These are phyloP conservation scores for Aphelenchoides besseyi DNA, from an alignment of 1,140 invertebrate genomes.

Conservation along the genomic window DNA sequence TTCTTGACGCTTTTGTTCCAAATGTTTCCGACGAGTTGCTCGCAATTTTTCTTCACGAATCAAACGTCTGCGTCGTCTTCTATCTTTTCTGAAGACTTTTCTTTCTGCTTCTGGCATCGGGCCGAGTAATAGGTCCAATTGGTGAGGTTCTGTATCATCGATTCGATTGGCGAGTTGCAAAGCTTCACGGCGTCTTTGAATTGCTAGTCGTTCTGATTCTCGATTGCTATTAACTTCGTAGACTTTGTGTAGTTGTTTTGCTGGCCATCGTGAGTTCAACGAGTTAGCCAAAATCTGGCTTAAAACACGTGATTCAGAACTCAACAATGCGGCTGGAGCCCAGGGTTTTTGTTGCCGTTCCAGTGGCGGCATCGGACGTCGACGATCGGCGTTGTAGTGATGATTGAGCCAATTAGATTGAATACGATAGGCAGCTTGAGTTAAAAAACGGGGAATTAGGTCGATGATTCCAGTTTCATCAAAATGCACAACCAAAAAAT, in stretches of 20 bases:
- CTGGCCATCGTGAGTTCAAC: slow-evolving; percentile 4
- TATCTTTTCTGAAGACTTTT: slow-evolving; percentile 24
- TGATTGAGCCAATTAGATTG: slow-evolving; percentile 24
- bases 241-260: slow-evolving; percentile 10
- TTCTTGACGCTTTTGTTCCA: slow-evolving; percentile 12
- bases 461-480: slow-evolving; percentile 26
- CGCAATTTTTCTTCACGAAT: slow-evolving; percentile 22
- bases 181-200: slow-evolving; percentile 6
- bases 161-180: slow-evolving; percentile 1
- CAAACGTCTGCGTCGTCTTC: slow-evolving; percentile 14
- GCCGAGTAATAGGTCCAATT: background rate
- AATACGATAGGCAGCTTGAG: slow-evolving; percentile 26
- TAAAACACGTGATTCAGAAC: slow-evolving; percentile 22
- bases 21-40: slow-evolving; percentile 10
- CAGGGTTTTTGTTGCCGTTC: slow-evolving; percentile 22
- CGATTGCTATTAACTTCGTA: slow-evolving; percentile 5
- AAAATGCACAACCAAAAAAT: slow-evolving; percentile 38
- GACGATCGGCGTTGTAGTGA: slow-evolving; percentile 12
- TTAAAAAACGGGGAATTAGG: slow-evolving; percentile 9
- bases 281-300: slow-evolving; percentile 28
- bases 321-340: slow-evolving; percentile 24
- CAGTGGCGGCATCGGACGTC: slow-evolving; percentile 23
- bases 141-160: background rate
- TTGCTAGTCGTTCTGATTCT: slow-evolving; percentile 4
- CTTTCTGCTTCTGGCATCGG: slow-evolving; percentile 21